Conservation (phyloP, 2,113 vertebrate species). For the Neogobius melanostomus region DNA sequence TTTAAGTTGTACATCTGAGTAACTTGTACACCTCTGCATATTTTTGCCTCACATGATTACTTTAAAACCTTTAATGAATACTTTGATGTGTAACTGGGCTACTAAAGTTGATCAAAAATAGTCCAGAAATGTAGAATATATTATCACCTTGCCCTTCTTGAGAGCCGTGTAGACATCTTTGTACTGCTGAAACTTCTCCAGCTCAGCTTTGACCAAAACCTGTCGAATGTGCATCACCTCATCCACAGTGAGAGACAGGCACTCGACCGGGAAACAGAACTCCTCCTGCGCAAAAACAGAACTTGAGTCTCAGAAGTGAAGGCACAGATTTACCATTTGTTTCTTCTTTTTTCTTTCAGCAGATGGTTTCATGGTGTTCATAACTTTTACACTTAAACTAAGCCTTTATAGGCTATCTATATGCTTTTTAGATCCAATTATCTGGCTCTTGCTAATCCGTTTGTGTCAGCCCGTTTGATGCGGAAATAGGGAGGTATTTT, state of each 20-base stretch:
- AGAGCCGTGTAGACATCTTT: constrained; percentile 97
- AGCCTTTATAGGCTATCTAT: no score
- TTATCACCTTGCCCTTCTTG: constrained; percentile 96
- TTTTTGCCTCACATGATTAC: no score
- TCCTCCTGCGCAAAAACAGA: constrained; percentile 86
- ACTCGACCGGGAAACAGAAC: constrained; percentile 97
- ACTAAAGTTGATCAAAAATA: no score
- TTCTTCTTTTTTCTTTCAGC: no score
- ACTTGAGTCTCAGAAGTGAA: constrained; percentile 31
- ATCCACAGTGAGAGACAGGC: constrained; percentile 93
- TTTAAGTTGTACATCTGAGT: no score
- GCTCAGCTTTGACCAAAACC: constrained; percentile 95
- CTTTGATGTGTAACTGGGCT: no score
- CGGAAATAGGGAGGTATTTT: not conserved
- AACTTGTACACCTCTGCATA: no score
- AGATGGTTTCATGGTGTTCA: no score
- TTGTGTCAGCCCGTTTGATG: not conserved
- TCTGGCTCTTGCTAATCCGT: not conserved
- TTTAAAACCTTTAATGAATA: no score
- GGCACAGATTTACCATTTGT: not conserved
- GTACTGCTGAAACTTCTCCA: constrained; percentile 98
- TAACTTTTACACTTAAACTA: no score
- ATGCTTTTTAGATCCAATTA: no score
- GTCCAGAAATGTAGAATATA: not conserved
- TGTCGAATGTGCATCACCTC: constrained; percentile 99